Base-by-base conservation (phyloP, 2,113 vertebrate genomes). In the Etia nguti region DNA sequence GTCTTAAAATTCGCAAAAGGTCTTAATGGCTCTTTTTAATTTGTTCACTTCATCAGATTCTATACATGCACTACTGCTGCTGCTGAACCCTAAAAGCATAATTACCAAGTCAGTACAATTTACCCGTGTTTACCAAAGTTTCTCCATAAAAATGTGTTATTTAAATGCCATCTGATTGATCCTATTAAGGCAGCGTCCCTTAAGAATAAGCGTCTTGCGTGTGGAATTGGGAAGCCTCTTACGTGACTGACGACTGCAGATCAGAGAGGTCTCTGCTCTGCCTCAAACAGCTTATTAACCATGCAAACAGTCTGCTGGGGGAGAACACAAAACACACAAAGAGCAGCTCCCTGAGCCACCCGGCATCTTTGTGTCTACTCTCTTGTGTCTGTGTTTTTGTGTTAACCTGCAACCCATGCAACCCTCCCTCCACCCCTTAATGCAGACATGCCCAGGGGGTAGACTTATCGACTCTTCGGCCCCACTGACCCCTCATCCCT, bases 291-390 rank as follows among this genome's bases (percentile, higher is more conserved):
- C 85, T 85, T 89, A 90, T 93, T 93, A 92, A 57, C 83, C 82
- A 55, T 92, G 83, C 90, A 84, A 38, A 79, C 85, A 70, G 81
- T 65, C 75, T 73, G 85, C 82, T 55, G 3, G 56, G 34, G 79
- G 81, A 56, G 43, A 85, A 3, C 84, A 41, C 84, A 59, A 8
- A 90, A 84, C 79, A 60, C 84, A 93, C 91, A 93, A 93, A 95
- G 90, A 90, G 82, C 83, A 70, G 52, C 90, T 88, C 87, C 24
- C 86, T 11, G 80, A 89, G 82, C 50, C 83, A 59, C 70, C 48
- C 70, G 68, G 75, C 89, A 80, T 82, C 90, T 86, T 84, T 92
- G 87, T 90, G 90, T 90, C 86, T 91, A 89, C 20, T 52, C 34
- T 62, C 54, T 24, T 41, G 82, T 60, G 77, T 56, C 13, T 79